Evolutionary conservation across 92 coral and sea anemone genomes (phyloP), one percentile per base, ranked within the genome.

Genomic region (Porites lobata): DNA sequence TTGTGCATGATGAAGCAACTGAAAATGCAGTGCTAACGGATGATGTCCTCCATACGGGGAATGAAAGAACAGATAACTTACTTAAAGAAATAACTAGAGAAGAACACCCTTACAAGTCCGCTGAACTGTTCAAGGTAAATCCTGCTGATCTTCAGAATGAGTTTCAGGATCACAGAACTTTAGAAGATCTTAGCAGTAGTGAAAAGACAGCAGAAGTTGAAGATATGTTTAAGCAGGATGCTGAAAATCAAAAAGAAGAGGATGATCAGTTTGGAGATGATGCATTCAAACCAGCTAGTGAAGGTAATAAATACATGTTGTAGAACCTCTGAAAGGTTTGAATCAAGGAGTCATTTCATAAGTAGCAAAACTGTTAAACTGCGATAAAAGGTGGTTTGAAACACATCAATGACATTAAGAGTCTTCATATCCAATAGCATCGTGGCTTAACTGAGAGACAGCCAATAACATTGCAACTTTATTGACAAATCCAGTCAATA

Each of bases 241-340:
- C 81, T 57, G 91, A 61, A 59, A 21, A 38, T 65, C 81, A 89
- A 15, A 79, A 72, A 22, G 92, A 91, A 26, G 90, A 69, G 22
- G 82, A 91, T 29, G 92, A 84, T 64, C 81, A 90, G 80, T 81
- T 94, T 81, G 91, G 91, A 71, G 92, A 94, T 73, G 91, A 94
- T 13, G 92, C 81, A 58, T 94, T 94, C 68, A 88, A 86, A 82
- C 86, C 94, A 47, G 87, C 95, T 72, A 76, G 84, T 61, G 91
- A 92, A 75, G 96, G 93, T 91, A 84, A 61, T 91, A 84, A 61
- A 43, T n/a, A 63, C 11, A 9, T 47, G 15, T 65, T n/a, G 15
- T 12, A 56, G 61, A 2, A 7, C 2, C 11, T 10, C 4, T 14
- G 13, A 56, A 10, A 14, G 61, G 61, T 56, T 38, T 38, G 47